Evolutionary conservation across 1,140 invertebrate species (phyloP).

Genomic region (Zaprionus camerounensis): DNA sequence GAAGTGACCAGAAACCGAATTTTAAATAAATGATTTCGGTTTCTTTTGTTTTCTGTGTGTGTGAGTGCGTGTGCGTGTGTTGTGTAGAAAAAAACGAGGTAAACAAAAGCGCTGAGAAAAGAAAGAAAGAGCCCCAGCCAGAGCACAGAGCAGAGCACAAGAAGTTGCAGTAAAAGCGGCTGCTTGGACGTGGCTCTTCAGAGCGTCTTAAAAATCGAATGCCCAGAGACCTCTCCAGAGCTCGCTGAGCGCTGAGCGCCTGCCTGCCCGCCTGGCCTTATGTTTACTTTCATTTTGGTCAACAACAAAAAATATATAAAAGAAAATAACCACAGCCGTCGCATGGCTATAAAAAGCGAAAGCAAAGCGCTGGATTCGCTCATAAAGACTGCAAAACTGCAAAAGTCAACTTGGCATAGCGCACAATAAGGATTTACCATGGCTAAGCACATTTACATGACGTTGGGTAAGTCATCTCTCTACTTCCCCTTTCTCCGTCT

Average conservation of each 20-base stretch:
- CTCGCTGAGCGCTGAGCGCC: slow-evolving; percentile 25
- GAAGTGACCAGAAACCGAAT: slow-evolving; percentile 66
- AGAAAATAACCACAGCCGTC: slow-evolving; percentile 5
- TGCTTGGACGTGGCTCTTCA: slow-evolving; percentile 23
- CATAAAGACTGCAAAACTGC: slow-evolving; percentile 81
- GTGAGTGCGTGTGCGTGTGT: not conserved
- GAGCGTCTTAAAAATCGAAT: too few species aligned
- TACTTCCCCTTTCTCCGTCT: not conserved
- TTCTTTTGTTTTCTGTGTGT: slow-evolving; percentile 54
- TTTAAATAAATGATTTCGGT: slow-evolving; percentile 80
- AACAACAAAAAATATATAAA: slow-evolving; percentile 3
- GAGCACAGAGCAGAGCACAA: slow-evolving; percentile 31
- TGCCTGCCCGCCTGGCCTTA: slow-evolving; percentile 22
- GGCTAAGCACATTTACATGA: slow-evolving; percentile 62
- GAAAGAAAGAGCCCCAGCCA: slow-evolving; percentile 23
- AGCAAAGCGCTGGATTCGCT: slow-evolving; percentile 75
- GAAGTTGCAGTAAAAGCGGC: slow-evolving; percentile 57
- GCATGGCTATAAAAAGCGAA: slow-evolving; percentile 77
- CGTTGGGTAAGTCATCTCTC: slow-evolving; percentile 52
- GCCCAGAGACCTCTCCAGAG: too few species aligned
- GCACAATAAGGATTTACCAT: slow-evolving; percentile 42
- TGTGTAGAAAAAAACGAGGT: slow-evolving; percentile 31
- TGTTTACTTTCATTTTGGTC: slow-evolving; percentile 73
- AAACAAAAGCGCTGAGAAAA: slow-evolving; percentile 63
- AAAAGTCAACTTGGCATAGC: slow-evolving; percentile 56